Percentiles rank a stretch among this genome's conserved stretches.
phyloP scores from a whole-genome alignment of 2,888 invertebrate genomes.

The Erebia aethiops region DNA sequence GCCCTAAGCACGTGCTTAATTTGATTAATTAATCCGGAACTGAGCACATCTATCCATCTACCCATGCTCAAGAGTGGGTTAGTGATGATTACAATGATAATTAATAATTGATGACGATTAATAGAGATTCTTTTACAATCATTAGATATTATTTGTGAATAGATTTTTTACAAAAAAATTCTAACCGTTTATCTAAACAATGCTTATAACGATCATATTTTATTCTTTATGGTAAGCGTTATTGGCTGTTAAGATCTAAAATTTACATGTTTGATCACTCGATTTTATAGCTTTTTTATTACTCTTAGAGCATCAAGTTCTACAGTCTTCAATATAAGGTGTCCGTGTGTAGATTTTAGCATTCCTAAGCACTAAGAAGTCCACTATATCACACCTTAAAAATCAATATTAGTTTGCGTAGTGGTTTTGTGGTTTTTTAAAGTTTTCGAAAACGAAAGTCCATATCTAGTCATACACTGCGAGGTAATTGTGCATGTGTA shows the following conservation, averaged over 20 bases:
- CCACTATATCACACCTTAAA: background rate
- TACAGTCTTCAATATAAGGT: constrained; percentile 8
- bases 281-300: constrained; percentile 7
- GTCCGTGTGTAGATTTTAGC: background rate
- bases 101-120: too few species aligned
- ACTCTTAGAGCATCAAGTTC: constrained; percentile 1
- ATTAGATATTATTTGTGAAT: background rate
- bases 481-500: too few species aligned
- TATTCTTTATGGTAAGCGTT: constrained; percentile 22
- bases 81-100: too few species aligned
- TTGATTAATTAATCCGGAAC: too few species aligned
- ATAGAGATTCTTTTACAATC: background rate
- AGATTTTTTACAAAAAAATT: background rate
- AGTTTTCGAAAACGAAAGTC: too few species aligned
- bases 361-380: background rate
- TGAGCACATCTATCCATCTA: too few species aligned
- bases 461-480: too few species aligned
- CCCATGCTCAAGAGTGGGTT: too few species aligned
- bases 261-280: constrained; percentile 19
- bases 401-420: background rate
- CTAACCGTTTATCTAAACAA: constrained; percentile 8
- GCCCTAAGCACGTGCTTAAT: too few species aligned
- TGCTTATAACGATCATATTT: constrained; percentile 13
- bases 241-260: constrained; percentile 23
- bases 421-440: too few species aligned